Conservation (phyloP, 2,797 vertebrate species). For the Channallabes apus region DNA sequence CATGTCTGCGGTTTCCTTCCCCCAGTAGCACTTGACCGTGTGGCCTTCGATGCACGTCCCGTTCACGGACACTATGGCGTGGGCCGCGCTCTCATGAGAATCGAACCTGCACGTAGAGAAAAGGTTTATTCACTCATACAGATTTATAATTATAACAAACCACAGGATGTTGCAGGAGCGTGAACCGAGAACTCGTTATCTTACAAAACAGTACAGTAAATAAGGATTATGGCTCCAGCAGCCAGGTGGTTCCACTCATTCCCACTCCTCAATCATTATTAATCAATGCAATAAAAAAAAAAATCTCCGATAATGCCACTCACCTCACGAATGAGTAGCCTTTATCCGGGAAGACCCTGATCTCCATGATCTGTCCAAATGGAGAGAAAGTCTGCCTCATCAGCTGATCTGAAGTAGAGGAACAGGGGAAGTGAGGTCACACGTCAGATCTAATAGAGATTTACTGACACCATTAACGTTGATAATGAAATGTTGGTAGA, state of each 20-base stretch:
- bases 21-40: constrained; percentile 97
- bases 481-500: not conserved
- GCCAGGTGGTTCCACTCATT: not conserved
- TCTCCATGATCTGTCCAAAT: constrained; percentile 98
- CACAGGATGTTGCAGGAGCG: not conserved
- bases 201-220: not conserved
- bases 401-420: constrained; percentile 83
- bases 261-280: too few relatives aligned
- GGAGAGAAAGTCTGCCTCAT: constrained; percentile 98
- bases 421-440: constrained; percentile 39
- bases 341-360: constrained; percentile 97
- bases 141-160: too few relatives aligned
- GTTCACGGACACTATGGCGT: constrained; percentile 96
- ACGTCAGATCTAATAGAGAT: not conserved
- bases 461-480: not conserved
- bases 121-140: not conserved
- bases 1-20: constrained; percentile 94
- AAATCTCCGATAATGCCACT: not conserved
- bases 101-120: constrained; percentile 78
- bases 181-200: not conserved
- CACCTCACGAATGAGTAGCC: constrained; percentile 98
- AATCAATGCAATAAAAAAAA: too few relatives aligned
- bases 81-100: constrained; percentile 93
- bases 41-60: constrained; percentile 93
- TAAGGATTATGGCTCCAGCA: not conserved